Conservation (phyloP, 2,888 invertebrate genomes). For the Formica aserva region DNA sequence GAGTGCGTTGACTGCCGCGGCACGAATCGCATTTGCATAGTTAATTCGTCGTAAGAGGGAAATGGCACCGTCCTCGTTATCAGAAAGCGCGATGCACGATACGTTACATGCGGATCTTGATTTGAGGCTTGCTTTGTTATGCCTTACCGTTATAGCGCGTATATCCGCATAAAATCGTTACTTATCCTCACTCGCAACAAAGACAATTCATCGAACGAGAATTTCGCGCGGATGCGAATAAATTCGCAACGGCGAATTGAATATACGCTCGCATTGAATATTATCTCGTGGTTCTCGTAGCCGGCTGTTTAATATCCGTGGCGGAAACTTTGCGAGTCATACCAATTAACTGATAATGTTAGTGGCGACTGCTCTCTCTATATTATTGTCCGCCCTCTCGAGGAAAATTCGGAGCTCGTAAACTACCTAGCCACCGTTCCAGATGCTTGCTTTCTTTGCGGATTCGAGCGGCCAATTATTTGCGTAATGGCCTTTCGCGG, state of each 20-base stretch:
- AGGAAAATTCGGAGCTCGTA: constrained; percentile 50
- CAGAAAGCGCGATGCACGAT: constrained; percentile 69
- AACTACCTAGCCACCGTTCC: background rate
- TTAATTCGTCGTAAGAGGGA: constrained; percentile 75
- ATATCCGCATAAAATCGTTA: background rate
- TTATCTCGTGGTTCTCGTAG: constrained; percentile 47
- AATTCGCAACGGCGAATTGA: background rate
- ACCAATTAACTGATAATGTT: constrained; percentile 28
- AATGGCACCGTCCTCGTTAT: constrained; percentile 72
- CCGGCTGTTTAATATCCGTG: constrained; percentile 65
- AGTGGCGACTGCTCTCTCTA: background rate
- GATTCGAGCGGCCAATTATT: constrained; percentile 17
- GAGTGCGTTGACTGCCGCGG: constrained; percentile 70
- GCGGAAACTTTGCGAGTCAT: constrained; percentile 41
- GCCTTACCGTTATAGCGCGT: background rate
- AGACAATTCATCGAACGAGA: background rate
- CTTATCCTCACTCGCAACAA: background rate
- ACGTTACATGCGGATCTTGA: constrained; percentile 54
- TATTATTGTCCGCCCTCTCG: constrained; percentile 63
- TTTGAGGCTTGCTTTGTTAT: background rate
- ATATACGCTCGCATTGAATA: constrained; percentile 62
- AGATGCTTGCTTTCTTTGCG: constrained; percentile 1
- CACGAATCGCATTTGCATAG: constrained; percentile 74
- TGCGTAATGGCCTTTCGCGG: constrained; percentile 1
- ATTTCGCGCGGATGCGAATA: background rate